A percentile compares a stretch with the other conserved stretches of the same genome.
Conservation (phyloP, 2,113 vertebrate genomes). For the Raphicerus campestris region DNA sequence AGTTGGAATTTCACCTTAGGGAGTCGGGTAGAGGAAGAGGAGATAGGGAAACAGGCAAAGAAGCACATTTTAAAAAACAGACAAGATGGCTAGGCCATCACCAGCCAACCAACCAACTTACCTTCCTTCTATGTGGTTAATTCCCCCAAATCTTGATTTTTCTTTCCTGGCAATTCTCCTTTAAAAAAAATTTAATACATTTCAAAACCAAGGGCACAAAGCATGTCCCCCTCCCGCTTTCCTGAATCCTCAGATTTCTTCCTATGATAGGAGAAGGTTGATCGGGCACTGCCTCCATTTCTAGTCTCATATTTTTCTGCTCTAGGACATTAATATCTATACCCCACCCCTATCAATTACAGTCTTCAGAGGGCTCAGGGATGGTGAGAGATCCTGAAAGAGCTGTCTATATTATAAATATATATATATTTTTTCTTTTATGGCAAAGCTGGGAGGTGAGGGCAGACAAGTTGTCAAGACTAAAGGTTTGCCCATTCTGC, state of each 20-base stretch:
- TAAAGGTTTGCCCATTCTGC: conserved; percentile 60
- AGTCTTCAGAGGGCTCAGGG: conserved; percentile 72
- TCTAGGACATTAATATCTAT: conserved; percentile 15
- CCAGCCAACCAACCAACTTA: conserved; percentile 48
- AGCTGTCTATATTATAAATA: conserved; percentile 71
- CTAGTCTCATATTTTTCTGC: neutral
- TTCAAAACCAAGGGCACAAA: conserved; percentile 62
- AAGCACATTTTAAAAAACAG: conserved; percentile 62
- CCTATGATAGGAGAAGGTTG: neutral
- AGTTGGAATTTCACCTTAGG: conserved; percentile 16
- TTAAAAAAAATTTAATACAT: conserved; percentile 29
- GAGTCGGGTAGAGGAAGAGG: neutral
- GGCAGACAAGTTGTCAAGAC: conserved; percentile 57
- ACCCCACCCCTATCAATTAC: neutral
- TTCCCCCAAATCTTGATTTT: conserved; percentile 33
- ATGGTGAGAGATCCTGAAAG: conserved; percentile 70
- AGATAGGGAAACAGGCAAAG: conserved; percentile 30
- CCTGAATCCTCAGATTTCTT: neutral
- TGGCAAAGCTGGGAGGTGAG: conserved; percentile 62
- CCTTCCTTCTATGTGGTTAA: conserved; percentile 36
- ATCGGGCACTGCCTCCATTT: neutral
- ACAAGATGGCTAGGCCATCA: conserved; percentile 42
- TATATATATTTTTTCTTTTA: conserved; percentile 22
- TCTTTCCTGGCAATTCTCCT: conserved; percentile 9
- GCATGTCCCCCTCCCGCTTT: neutral